These are phyloP conservation scores for Nesospiza acunhae DNA, from an alignment of 2,113 vertebrate species.

Conservation along the genomic window DNA sequence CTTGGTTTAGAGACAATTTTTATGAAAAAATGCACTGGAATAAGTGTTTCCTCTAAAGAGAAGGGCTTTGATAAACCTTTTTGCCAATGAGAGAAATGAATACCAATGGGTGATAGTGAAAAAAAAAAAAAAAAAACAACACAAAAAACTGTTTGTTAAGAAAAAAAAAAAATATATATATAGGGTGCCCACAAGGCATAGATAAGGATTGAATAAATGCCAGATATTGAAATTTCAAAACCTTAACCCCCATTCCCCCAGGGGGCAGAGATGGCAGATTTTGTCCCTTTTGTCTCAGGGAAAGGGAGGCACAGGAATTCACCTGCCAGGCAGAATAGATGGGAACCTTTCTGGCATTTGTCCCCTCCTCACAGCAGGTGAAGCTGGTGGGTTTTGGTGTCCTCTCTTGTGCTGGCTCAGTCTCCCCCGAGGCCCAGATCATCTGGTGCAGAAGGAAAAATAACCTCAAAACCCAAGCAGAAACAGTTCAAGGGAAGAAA, in stretches of 20 bases:
- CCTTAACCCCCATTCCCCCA: not conserved
- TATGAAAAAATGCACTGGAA: not conserved
- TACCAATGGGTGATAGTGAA: not conserved
- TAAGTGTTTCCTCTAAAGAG: not conserved
- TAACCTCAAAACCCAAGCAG: not conserved
- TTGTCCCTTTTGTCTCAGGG: not conserved
- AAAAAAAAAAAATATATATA: too few relatives aligned
- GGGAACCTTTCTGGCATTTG: not conserved
- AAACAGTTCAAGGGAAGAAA: not conserved
- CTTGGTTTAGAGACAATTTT: not conserved
- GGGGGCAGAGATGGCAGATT: not conserved
- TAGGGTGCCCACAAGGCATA: not conserved
- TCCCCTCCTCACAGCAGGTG: not conserved
- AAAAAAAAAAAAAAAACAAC: not conserved
- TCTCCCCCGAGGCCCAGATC: fast-evolving
- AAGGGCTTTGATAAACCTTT: not conserved
- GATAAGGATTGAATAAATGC: not conserved
- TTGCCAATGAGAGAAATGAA: not conserved
- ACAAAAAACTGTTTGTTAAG: not conserved
- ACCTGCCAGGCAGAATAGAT: not conserved
- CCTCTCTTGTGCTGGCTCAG: not conserved
- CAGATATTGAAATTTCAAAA: not conserved
- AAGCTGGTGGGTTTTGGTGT: not conserved
- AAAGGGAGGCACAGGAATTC: not conserved
- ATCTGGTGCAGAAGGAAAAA: fast-evolving